A percentile compares a stretch with the other conserved stretches of the same genome.
Evolutionary conservation across 2,113 vertebrate genomes (phyloP).

Genomic region (Ursus arctos): DNA sequence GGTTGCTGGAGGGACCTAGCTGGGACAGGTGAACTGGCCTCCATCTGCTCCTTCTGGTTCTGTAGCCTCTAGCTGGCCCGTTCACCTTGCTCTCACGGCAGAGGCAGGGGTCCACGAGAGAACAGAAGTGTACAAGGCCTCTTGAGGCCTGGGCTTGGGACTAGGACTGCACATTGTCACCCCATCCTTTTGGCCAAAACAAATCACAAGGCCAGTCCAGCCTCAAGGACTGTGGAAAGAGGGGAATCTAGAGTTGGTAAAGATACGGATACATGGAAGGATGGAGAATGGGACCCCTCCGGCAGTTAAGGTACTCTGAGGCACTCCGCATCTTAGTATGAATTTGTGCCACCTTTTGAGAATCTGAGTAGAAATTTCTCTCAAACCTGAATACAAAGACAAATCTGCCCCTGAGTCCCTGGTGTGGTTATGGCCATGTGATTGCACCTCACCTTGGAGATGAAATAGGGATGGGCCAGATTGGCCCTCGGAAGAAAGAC

Average conservation of each 20-base stretch:
- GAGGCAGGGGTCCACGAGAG: background rate
- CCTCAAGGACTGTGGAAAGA: background rate
- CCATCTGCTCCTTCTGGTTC: fast-evolving
- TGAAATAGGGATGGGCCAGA: background rate
- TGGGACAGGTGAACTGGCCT: background rate
- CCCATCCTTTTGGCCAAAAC: background rate
- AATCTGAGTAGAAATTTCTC: background rate
- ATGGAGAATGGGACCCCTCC: no score
- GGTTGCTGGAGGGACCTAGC: background rate
- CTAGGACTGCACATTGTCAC: background rate
- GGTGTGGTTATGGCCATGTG: background rate
- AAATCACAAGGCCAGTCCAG: background rate
- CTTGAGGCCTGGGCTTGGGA: background rate
- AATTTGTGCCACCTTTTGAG: background rate
- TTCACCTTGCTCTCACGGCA: background rate
- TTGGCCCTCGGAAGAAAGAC: background rate
- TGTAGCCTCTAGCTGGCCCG: background rate
- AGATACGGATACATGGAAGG: fast-evolving
- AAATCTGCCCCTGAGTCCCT: background rate
- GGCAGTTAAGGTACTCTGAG: background rate
- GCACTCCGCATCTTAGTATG: background rate
- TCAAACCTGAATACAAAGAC: background rate
- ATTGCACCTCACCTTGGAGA: background rate
- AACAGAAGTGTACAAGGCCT: background rate
- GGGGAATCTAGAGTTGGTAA: background rate